Percentiles rank a stretch among this genome's conserved stretches.
These are phyloP conservation scores for Ciconia boyciana DNA, from an alignment of 2,113 vertebrate species.

Conservation along the genomic window DNA sequence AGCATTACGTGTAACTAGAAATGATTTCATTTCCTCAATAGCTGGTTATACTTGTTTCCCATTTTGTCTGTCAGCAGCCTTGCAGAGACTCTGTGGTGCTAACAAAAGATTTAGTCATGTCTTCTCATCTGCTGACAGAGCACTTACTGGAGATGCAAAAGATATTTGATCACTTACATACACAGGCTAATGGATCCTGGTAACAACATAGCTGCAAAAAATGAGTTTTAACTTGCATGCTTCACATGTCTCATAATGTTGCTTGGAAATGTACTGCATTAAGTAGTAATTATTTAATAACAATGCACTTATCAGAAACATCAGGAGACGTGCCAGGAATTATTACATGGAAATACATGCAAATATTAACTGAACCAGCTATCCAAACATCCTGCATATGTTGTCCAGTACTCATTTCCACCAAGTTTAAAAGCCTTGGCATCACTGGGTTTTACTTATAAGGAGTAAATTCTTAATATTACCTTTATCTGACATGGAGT, in stretches of 20 bases:
- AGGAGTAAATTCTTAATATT: background rate
- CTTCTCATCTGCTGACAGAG: conserved; percentile 55
- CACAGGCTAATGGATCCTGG: conserved; percentile 26
- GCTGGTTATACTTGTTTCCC: conserved; percentile 54
- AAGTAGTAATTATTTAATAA: conserved; percentile 55
- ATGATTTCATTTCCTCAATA: conserved; percentile 55
- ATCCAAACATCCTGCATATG: background rate
- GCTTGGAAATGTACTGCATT: conserved; percentile 39
- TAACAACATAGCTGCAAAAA: conserved; percentile 28
- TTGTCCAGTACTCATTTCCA: background rate
- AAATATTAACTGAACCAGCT: conserved; percentile 24
- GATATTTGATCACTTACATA: conserved; percentile 44
- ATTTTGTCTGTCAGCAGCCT: conserved; percentile 52
- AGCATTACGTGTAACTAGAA: background rate
- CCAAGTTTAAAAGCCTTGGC: background rate
- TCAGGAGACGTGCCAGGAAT: conserved; percentile 14
- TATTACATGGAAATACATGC: conserved; percentile 9
- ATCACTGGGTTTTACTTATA: background rate
- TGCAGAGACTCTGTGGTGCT: conserved; percentile 14
- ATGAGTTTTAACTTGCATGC: conserved; percentile 55
- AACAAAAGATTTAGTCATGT: conserved; percentile 60
- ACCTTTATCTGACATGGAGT: background rate
- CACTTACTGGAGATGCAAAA: conserved; percentile 50
- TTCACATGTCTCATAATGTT: conserved; percentile 30
- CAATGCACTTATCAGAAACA: conserved; percentile 22